These are phyloP conservation scores for Microtus montanus DNA, from an alignment of 2,113 vertebrate genomes.

Conservation along the genomic window DNA sequence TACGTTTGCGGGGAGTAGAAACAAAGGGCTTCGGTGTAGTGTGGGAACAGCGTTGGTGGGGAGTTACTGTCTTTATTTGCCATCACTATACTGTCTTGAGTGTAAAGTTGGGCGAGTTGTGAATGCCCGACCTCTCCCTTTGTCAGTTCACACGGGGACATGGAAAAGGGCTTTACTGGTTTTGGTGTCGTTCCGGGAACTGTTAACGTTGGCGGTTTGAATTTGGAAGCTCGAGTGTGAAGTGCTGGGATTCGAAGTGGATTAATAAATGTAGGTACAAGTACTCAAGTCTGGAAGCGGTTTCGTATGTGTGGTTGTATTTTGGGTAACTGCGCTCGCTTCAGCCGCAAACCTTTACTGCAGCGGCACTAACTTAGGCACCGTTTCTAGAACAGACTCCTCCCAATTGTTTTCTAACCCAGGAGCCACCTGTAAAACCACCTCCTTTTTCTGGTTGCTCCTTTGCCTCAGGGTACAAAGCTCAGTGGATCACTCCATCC, in stretches of 20 bases:
- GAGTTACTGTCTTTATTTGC: constrained; percentile 45
- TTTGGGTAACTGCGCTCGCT: constrained; percentile 3
- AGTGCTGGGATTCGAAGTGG: constrained; percentile 40
- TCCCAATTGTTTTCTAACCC: constrained; percentile 58
- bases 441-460: constrained; percentile 34
- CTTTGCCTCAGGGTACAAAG: constrained; percentile 63
- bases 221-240: constrained; percentile 35
- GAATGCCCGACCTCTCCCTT: neutral
- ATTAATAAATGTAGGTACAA: neutral
- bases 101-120: neutral
- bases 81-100: neutral
- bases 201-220: constrained; percentile 50
- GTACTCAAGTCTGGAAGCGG: neutral
- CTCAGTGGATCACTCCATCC: constrained; percentile 45
- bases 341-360: neutral
- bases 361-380: constrained; percentile 10
- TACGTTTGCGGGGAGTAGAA: constrained; percentile 20
- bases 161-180: neutral
- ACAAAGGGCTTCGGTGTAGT: constrained; percentile 10
- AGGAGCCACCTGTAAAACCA: constrained; percentile 65
- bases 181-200: constrained; percentile 32
- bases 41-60: neutral
- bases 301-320: constrained; percentile 27
- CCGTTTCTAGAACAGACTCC: constrained; percentile 41
- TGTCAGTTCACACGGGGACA: neutral